A percentile compares a stretch with the other conserved stretches of the same genome.
These are phyloP conservation scores for Eilema griseolum DNA, from an alignment of 2,888 invertebrate species.

Conservation along the genomic window DNA sequence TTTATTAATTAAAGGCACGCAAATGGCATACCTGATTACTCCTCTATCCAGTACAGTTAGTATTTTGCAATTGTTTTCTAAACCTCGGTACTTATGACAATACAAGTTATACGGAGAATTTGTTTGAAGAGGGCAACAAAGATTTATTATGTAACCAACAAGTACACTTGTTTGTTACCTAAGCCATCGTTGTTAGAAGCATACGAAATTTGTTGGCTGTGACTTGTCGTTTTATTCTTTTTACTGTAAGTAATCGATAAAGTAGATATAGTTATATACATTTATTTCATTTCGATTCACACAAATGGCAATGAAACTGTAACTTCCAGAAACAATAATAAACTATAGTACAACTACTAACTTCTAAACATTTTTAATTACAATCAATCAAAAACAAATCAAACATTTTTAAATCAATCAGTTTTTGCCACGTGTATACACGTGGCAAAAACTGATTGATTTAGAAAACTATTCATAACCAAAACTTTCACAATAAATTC, in stretches of 20 bases:
- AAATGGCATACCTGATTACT: background rate
- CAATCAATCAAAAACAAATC: too few relatives aligned
- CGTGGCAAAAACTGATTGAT: constrained; percentile 31
- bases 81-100: background rate
- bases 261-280: background rate
- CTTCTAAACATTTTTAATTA: constrained; percentile 13
- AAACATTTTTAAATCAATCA: too few relatives aligned
- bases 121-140: background rate
- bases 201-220: background rate
- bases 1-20: background rate
- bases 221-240: background rate
- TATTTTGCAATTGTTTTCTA: background rate
- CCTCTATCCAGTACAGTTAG: too few relatives aligned
- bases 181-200: background rate
- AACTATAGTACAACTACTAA: background rate
- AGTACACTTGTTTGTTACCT: background rate
- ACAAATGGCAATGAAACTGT: background rate
- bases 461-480: constrained; percentile 40
- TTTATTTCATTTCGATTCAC: too few relatives aligned
- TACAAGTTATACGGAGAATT: background rate
- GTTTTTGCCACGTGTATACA: constrained; percentile 31
- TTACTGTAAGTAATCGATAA: background rate
- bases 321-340: background rate
- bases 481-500: constrained; percentile 21
- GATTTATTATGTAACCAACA: background rate